Percentiles rank a stretch among this genome's conserved stretches.
These are phyloP conservation scores for Castor canadensis DNA, from an alignment of 2,113 vertebrate species.

Conservation along the genomic window DNA sequence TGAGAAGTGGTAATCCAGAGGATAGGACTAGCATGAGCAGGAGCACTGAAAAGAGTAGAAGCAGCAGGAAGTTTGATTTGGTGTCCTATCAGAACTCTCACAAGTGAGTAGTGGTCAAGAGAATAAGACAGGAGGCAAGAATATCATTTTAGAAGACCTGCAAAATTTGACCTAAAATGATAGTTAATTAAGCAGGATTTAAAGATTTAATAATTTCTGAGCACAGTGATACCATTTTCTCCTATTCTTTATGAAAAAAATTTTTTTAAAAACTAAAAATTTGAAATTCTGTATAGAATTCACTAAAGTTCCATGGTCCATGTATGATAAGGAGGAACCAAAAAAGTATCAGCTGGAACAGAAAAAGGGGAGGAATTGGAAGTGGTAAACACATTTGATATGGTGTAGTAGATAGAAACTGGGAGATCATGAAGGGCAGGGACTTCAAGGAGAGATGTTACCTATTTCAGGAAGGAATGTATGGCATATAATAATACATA, in stretches of 20 bases:
- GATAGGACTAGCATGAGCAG: neutral
- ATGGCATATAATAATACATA: too few relatives aligned
- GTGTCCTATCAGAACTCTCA: neutral
- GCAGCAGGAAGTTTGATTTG: neutral
- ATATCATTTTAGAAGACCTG: neutral
- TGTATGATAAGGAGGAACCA: neutral
- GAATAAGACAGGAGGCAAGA: neutral
- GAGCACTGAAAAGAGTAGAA: neutral
- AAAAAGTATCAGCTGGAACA: neutral
- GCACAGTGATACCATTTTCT: neutral
- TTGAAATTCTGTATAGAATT: neutral
- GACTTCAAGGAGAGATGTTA: neutral
- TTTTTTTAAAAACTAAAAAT: too few relatives aligned
- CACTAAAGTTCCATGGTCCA: neutral
- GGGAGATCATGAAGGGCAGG: neutral
- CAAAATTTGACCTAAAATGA: neutral
- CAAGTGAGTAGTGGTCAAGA: neutral
- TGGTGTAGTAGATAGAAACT: neutral
- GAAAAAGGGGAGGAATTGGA: neutral
- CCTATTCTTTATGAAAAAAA: neutral
- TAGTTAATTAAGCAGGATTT: neutral
- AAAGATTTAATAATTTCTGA: neutral
- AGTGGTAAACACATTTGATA: neutral
- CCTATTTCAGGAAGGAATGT: neutral
- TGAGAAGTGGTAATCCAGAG: neutral